These are phyloP conservation scores for Sebastes dallii DNA, from an alignment of 2,797 vertebrate species.

Conservation along the genomic window DNA sequence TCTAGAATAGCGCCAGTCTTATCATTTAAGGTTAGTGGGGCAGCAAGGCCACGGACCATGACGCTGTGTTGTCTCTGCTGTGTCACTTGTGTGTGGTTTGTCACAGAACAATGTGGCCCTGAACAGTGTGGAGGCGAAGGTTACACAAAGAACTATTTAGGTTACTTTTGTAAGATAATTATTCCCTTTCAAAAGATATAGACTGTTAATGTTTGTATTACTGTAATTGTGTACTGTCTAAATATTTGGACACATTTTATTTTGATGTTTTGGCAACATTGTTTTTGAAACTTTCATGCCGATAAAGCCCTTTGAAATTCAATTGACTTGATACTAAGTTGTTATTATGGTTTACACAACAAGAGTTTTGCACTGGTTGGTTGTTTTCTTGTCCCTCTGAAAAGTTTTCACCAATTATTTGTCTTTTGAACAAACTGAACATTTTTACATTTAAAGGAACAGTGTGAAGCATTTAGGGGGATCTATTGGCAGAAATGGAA, in stretches of 20 bases:
- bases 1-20: constrained; percentile 5
- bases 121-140: neutral
- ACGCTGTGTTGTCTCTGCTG: neutral
- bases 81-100: constrained; percentile 9
- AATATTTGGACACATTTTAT: neutral
- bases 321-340: neutral
- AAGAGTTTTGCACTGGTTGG: neutral
- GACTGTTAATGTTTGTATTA: neutral
- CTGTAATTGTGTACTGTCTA: neutral
- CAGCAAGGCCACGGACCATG: neutral
- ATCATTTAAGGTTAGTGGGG: neutral
- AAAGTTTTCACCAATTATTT: neutral
- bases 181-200: neutral
- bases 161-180: neutral
- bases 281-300: neutral
- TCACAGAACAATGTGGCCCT: neutral
- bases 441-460: neutral
- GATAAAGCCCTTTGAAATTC: neutral
- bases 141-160: neutral
- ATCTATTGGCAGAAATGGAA: too few relatives aligned
- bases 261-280: neutral
- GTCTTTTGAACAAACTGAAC: neutral
- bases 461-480: too few relatives aligned
- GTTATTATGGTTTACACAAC: neutral
- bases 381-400: neutral